Conservation (phyloP, 2,888 invertebrate species). For the Standfussiana lucernea region DNA sequence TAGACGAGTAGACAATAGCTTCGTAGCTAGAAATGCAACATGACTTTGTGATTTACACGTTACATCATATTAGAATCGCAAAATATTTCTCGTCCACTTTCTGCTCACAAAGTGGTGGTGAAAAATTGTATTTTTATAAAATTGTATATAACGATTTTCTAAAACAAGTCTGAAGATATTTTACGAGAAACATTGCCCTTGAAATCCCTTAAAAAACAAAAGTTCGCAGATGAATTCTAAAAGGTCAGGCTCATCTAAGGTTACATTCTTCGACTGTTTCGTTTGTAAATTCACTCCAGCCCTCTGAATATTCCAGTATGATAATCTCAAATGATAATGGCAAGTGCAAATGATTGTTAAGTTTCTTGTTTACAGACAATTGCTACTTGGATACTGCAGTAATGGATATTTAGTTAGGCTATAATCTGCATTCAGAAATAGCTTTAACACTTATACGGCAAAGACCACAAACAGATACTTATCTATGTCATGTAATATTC, state of each 20-base stretch:
- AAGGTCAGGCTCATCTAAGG: background rate
- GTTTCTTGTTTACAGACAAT: constrained; percentile 27
- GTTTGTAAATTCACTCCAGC: background rate
- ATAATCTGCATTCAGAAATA: constrained; percentile 30
- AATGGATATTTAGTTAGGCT: constrained; percentile 24
- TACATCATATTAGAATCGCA: constrained; percentile 24
- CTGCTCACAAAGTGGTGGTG: constrained; percentile 27
- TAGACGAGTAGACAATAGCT: constrained; percentile 45
- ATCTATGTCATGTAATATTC: constrained; percentile 23
- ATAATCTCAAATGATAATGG: constrained; percentile 23
- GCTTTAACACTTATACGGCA: constrained; percentile 11
- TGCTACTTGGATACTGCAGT: constrained; percentile 17
- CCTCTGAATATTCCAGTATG: constrained; percentile 26
- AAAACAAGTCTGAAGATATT: constrained; percentile 53
- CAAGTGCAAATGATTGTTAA: constrained; percentile 17
- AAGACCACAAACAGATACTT: constrained; percentile 9
- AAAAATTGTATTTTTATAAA: constrained; percentile 54
- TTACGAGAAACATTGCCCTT: background rate
- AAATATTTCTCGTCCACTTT: constrained; percentile 37
- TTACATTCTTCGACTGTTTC: background rate
- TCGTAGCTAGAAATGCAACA: constrained; percentile 16
- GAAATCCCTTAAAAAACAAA: background rate
- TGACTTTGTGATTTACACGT: constrained; percentile 33
- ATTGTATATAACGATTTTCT: constrained; percentile 55
- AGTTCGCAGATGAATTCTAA: background rate